These are phyloP conservation scores for Drosophila tani DNA, from an alignment of 1,140 invertebrate species.

Conservation along the genomic window DNA sequence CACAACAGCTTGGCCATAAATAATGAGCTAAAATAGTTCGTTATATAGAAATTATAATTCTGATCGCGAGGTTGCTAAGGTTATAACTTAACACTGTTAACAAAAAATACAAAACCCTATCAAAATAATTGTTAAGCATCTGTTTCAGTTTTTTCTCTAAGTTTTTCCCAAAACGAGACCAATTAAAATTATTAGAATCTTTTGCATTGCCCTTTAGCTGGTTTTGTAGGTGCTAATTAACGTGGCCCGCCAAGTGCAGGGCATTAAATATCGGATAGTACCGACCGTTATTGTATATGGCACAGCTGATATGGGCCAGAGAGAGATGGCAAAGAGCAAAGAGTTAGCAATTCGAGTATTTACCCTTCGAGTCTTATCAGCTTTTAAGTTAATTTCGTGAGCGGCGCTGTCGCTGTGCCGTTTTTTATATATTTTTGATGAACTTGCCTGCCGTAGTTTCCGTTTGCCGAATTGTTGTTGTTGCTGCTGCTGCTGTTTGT, in stretches of 20 bases:
- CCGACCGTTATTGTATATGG: background rate
- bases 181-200: background rate
- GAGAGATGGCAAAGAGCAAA: slow-evolving; percentile 17
- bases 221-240: background rate
- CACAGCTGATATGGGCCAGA: slow-evolving; percentile 31
- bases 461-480: slow-evolving; percentile 20
- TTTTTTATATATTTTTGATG: slow-evolving; percentile 18
- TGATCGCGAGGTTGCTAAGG: too few relatives aligned
- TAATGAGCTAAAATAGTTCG: too few relatives aligned
- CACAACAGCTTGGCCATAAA: too few relatives aligned
- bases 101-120: too few relatives aligned
- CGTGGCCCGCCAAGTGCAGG: background rate
- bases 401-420: slow-evolving; percentile 12
- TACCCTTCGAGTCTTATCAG: slow-evolving; percentile 57
- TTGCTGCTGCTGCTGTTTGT: slow-evolving; percentile 12
- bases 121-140: background rate
- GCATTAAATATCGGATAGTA: slow-evolving; percentile 3
- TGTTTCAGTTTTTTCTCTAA: background rate
- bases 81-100: too few relatives aligned
- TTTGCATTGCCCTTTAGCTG: background rate
- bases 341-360: slow-evolving; percentile 46
- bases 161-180: background rate
- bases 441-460: slow-evolving; percentile 39
- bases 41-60: too few relatives aligned
- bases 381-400: slow-evolving; percentile 45